Percentiles rank a stretch among this genome's conserved stretches.
phyloP scores from a whole-genome alignment of 2,797 vertebrate species.

The Manis javanica region DNA sequence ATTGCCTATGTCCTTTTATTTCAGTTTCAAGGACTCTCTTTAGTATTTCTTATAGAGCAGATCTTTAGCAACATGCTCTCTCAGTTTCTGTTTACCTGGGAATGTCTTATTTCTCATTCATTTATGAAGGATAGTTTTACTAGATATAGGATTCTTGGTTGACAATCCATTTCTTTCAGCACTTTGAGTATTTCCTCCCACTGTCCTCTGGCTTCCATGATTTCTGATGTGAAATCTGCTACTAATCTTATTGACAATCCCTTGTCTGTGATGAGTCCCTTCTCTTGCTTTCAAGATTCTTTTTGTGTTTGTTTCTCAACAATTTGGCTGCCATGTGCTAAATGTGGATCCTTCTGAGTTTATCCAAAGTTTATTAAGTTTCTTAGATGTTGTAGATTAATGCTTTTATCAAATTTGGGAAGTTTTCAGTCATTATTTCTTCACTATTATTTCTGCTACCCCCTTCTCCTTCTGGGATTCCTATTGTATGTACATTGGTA shows the following conservation, averaged over 20 bases:
- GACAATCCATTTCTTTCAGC: slow-evolving; percentile 28
- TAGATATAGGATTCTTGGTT: neutral
- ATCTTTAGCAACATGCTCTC: slow-evolving; percentile 24
- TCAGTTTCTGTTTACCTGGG: slow-evolving; percentile 14
- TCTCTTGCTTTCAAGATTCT: slow-evolving; percentile 37
- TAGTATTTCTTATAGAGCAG: neutral
- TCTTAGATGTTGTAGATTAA: neutral
- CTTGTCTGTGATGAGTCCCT: neutral
- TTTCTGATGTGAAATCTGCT: slow-evolving; percentile 53
- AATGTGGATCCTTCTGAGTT: neutral
- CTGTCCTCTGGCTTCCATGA: neutral
- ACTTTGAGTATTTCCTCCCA: slow-evolving; percentile 43
- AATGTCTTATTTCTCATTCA: slow-evolving; percentile 6
- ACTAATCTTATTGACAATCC: neutral
- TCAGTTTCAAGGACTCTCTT: slow-evolving; percentile 29
- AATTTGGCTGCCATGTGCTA: neutral
- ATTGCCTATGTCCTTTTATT: slow-evolving; percentile 24
- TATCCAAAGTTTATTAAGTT: slow-evolving; percentile 17
- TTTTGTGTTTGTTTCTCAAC: slow-evolving; percentile 22
- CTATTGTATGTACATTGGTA: neutral
- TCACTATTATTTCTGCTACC: slow-evolving; percentile 4
- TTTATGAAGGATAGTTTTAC: slow-evolving; percentile 32
- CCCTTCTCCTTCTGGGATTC: neutral
- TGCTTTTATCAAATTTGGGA: slow-evolving; percentile 18
- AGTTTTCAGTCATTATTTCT: neutral